Base-by-base conservation (phyloP, 2,888 invertebrate genomes). In the Griposia aprilina region DNA sequence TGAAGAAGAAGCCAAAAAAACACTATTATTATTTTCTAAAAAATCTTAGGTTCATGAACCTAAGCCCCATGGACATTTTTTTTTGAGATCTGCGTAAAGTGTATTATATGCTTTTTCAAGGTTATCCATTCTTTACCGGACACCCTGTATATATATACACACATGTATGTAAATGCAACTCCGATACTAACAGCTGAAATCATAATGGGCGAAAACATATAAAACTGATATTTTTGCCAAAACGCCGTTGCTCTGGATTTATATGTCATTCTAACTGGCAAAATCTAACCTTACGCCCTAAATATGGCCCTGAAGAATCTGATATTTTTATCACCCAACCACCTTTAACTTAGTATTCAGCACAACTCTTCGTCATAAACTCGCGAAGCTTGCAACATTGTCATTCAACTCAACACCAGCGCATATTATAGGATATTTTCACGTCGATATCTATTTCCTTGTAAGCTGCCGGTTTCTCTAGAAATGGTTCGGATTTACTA, bases 401-500 rank as follows among this genome's bases (percentile, higher is more conserved):
- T 57, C 65, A 82, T 87, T 84, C 76, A 63, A 60, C 65, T 60
- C 78, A 57, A 74, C 17, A 60, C 68, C 48, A 48, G 26, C 23
- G 52, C 55, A 70, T 71, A 69, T 57, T 73, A 72, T 84, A 63
- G 83, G 84, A 87, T 79, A 83, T 84, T 83, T 82, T 84, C 84
- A 76, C 78, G 76, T 74, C 87, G 85, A 88, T 89, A 89, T 88
- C 88, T 86, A 88, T 90, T 89, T 87, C 87, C 84, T 89, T 84
- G 69, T 85, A 81, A 81, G 76, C 69, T 83, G 86, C 80, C 76
- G 85, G 91, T 92, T 91, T 91, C 90, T 82, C 91, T 93, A 91
- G 92, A 93, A 93, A 94, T 93, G 92, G 94, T 91, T 90, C 90
- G 93, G 93, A 93, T 92, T 92, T 90, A 87, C 89, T 65, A 92